Evolutionary conservation across 2,113 vertebrate genomes (phyloP).

Genomic region (Caranx melampygus): DNA sequence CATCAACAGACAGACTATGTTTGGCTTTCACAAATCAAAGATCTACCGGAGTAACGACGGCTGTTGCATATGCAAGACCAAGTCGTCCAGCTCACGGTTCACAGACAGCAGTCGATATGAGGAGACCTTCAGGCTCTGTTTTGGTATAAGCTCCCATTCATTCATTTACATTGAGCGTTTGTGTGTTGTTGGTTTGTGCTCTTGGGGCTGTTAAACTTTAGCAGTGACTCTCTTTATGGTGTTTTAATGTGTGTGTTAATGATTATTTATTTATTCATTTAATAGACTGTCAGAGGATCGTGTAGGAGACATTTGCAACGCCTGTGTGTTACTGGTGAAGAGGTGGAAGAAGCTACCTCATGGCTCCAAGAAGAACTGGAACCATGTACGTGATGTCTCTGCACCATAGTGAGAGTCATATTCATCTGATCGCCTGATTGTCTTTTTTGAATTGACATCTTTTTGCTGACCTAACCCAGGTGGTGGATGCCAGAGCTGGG

Average conservation of each 20-base stretch:
- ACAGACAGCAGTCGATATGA: constrained; percentile 88
- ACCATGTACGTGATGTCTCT: constrained; percentile 78
- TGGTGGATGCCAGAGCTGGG: constrained; percentile 87
- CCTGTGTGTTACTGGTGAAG: constrained; percentile 86
- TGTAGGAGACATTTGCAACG: constrained; percentile 87
- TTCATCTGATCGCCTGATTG: neutral
- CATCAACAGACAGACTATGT: constrained; percentile 76
- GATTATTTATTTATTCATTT: neutral
- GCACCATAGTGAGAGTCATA: too few relatives aligned
- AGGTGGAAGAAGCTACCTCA: constrained; percentile 87
- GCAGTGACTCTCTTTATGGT: neutral
- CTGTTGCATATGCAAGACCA: constrained; percentile 89
- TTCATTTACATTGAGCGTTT: neutral
- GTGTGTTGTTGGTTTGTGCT: neutral
- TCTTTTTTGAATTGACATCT: neutral
- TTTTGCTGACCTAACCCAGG: constrained; percentile 64
- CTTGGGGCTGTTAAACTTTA: neutral
- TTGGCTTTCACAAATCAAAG: constrained; percentile 88
- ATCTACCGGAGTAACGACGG: constrained; percentile 88
- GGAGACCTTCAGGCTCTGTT: constrained; percentile 86
- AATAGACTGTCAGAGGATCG: constrained; percentile 83
- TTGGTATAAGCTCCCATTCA: constrained; percentile 74
- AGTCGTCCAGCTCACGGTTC: constrained; percentile 88
- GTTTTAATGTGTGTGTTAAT: neutral
- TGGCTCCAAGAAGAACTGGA: constrained; percentile 89